Evolutionary conservation across 2,888 invertebrate genomes (phyloP), one percentile per base, ranked within the genome.

Genomic region (Ganaspis brasiliensis): DNA sequence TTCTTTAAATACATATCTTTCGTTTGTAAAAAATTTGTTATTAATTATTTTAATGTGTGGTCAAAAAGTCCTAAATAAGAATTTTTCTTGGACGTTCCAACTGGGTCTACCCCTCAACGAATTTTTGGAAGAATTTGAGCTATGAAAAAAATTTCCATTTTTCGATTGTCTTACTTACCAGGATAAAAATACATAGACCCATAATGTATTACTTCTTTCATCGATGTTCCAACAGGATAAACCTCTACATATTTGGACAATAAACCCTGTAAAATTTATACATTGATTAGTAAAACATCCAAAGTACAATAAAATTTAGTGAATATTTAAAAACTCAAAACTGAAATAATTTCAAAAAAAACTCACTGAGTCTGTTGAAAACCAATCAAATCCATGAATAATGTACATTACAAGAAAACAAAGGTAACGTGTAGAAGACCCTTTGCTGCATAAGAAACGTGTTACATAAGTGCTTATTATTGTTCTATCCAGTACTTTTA

Each of bases 301-400:
- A n/a, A n/a, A n/a, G n/a, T n/a, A n/a, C n/a, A n/a, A n/a, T n/a
- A n/a, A n/a, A n/a, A n/a, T n/a, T n/a, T n/a, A n/a, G n/a, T n/a
- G n/a, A n/a, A n/a, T n/a, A n/a, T n/a, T n/a, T n/a, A n/a, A n/a
- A n/a, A n/a, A n/a, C n/a, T n/a, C n/a, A n/a, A 31, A 31, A 31
- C 6, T 31, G 31, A 31, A 31, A 4, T 31, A 31, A n/a, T n/a
- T 31, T 31, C 6, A 31, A 4, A 31, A 16, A 52, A 16, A 16
- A 52, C 52, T 52, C 8, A 52, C 52, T 5, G 8, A 3, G 9
- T 52, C 52, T 52, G 52, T 19, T 52, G 16, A 8, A 19, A 52
- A 52, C 52, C 52, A 52, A 52, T 52, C 52, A 19, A 52, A 52
- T 52, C 52, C 52, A 52, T 52, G 52, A 16, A 52, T 52, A 1